phyloP scores from a whole-genome alignment of 2,113 vertebrate species.

The Salminus brasiliensis region DNA sequence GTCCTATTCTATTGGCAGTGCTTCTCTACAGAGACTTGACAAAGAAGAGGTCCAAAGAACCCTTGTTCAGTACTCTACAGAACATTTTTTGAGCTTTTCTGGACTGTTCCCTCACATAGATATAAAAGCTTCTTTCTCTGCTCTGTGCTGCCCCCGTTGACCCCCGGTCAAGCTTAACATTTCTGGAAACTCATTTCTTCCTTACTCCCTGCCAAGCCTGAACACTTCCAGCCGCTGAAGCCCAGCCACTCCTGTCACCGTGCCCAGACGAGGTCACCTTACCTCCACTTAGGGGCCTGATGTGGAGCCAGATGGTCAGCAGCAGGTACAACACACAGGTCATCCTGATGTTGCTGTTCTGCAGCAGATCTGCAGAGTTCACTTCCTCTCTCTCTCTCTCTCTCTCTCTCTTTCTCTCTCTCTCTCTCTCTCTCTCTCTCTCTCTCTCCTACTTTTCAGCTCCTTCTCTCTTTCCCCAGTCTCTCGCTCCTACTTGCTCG shows the following conservation, averaged over 20 bases:
- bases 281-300: slow-evolving; percentile 59
- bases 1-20: too few species aligned
- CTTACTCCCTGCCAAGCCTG: neutral
- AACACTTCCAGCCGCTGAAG: neutral
- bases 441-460: neutral
- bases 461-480: neutral
- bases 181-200: neutral
- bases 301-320: slow-evolving; percentile 40
- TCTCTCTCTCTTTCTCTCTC: neutral
- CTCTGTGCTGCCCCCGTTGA: neutral
- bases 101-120: neutral
- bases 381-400: neutral
- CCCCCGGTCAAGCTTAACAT: neutral
- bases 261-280: slow-evolving; percentile 24
- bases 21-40: too few species aligned
- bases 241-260: neutral
- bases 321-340: slow-evolving; percentile 53
- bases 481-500: neutral
- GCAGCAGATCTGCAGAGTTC: neutral
- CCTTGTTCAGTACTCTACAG: neutral
- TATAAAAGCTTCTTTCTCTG: neutral
- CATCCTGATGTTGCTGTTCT: neutral
- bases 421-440: neutral
- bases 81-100: neutral
- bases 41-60: neutral